Evolutionary conservation across 2,888 invertebrate genomes (phyloP).

Genomic region (Gari tellinella): DNA sequence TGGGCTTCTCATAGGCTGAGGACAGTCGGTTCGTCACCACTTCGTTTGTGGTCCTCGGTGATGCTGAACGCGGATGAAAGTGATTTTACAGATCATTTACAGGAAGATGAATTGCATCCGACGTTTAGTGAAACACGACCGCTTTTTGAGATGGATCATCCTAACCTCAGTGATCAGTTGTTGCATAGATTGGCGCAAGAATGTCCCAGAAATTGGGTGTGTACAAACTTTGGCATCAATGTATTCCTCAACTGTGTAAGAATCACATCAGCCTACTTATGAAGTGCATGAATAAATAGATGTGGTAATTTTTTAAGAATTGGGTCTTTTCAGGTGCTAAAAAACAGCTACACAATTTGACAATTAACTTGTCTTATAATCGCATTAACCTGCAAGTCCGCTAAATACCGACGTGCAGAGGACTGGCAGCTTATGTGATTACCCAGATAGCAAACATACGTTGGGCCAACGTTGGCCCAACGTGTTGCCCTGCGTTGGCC

Average conservation of each 20-base stretch:
- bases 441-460: too few relatives aligned
- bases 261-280: background rate
- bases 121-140: background rate
- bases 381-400: too few relatives aligned
- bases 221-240: conserved; percentile 13
- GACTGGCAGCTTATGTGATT: too few relatives aligned
- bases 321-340: too few relatives aligned
- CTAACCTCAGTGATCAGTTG: conserved; percentile 3
- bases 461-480: too few relatives aligned
- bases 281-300: too few relatives aligned
- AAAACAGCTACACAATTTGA: too few relatives aligned
- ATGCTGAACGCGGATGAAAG: conserved; percentile 1
- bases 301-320: too few relatives aligned
- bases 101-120: background rate
- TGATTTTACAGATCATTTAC: background rate
- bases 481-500: too few relatives aligned
- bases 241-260: background rate
- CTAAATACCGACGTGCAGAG: too few relatives aligned
- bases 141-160: background rate
- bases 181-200: background rate
- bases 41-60: conserved; percentile 1
- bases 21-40: conserved; percentile 9
- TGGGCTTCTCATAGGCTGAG: conserved; percentile 17
- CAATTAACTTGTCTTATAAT: too few relatives aligned
- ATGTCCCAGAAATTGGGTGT: conserved; percentile 5